A percentile compares a stretch with the other conserved stretches of the same genome.
These are phyloP conservation scores for Pristis pectinata DNA, from an alignment of 2,797 vertebrate genomes.

Conservation along the genomic window DNA sequence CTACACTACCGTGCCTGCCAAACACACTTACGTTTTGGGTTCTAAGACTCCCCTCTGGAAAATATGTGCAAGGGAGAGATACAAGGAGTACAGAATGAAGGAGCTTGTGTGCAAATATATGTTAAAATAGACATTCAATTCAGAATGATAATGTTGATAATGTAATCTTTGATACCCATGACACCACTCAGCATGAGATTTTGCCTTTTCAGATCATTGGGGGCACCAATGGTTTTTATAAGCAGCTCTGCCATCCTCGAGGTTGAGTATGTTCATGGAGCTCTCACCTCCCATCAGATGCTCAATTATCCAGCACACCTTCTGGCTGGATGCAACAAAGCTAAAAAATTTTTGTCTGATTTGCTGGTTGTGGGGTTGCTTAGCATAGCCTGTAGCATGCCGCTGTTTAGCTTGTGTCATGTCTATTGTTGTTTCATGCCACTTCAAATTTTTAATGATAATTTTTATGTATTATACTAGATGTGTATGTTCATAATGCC, in stretches of 20 bases:
- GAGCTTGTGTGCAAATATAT: too few species aligned
- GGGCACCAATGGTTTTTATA: neutral
- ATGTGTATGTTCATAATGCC: neutral
- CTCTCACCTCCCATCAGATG: neutral
- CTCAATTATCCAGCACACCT: neutral
- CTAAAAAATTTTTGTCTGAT: neutral
- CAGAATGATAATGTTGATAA: neutral
- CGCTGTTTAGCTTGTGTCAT: neutral
- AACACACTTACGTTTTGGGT: too few species aligned
- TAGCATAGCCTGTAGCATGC: neutral
- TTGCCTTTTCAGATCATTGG: neutral
- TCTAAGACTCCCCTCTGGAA: too few species aligned
- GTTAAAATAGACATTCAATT: neutral
- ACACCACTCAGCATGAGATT: neutral
- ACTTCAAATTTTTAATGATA: neutral
- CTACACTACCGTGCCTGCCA: too few species aligned
- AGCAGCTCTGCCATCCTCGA: too few species aligned
- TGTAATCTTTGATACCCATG: neutral
- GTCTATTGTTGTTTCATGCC: neutral
- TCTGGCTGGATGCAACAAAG: neutral
- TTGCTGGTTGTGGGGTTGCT: neutral
- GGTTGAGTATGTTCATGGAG: too few species aligned
- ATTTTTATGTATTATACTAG: neutral
- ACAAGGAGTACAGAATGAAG: neutral
- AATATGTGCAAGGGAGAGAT: too few species aligned